Conservation (phyloP, 1,140 invertebrate species). For the Heliconius himera region DNA sequence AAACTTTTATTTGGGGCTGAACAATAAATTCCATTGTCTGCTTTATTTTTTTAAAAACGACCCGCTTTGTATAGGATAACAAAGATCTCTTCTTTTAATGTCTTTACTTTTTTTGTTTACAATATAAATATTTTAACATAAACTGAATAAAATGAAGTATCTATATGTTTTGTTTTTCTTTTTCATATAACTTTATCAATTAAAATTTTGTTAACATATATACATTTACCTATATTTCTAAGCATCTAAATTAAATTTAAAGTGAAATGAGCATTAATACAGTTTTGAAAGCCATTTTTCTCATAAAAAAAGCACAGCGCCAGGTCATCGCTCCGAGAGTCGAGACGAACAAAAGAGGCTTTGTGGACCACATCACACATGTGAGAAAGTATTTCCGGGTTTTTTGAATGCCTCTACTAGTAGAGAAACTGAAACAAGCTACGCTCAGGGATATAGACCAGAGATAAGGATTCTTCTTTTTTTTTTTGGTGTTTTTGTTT, state of each 20-base stretch:
- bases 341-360: constrained; percentile 41
- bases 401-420: constrained; percentile 32
- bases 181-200: neutral
- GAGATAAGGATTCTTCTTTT: constrained; percentile 11
- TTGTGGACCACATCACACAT: constrained; percentile 39
- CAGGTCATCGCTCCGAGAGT: constrained; percentile 39
- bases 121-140: neutral
- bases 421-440: constrained; percentile 25
- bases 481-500: neutral
- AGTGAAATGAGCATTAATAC: neutral
- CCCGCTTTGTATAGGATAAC: neutral
- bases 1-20: neutral
- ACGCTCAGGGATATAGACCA: constrained; percentile 16
- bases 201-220: neutral
- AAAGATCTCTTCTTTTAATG: neutral
- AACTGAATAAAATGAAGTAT: neutral
- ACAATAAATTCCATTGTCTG: constrained; percentile 14
- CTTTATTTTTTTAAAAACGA: neutral
- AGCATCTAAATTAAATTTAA: neutral
- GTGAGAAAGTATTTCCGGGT: constrained; percentile 47
- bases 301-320: constrained; percentile 8
- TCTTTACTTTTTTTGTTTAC: neutral
- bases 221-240: neutral
- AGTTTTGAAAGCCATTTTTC: constrained; percentile 21
- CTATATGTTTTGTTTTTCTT: neutral